Conservation (phyloP, 2,113 vertebrate species). For the Hypomesus transpacificus region DNA sequence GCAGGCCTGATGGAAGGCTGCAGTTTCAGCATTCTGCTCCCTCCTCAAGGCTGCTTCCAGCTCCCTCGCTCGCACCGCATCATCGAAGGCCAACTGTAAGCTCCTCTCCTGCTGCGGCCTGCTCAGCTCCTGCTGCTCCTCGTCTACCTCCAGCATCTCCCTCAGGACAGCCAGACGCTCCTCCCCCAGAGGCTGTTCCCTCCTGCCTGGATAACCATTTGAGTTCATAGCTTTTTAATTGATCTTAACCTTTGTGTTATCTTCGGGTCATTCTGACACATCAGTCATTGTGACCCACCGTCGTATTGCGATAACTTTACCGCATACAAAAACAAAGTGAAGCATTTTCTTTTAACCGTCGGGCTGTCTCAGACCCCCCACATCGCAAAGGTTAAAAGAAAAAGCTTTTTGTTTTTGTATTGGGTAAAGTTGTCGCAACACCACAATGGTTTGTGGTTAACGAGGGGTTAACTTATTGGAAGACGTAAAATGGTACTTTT, state of each 20-base stretch:
- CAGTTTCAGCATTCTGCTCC: not conserved
- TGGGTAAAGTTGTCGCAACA: too few species aligned
- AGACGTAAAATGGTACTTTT: not conserved
- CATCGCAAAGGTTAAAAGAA: too few species aligned
- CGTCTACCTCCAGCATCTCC: not conserved
- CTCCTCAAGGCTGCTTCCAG: not conserved
- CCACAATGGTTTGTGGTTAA: too few species aligned
- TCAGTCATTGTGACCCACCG: too few species aligned
- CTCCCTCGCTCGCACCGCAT: not conserved
- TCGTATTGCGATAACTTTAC: too few species aligned
- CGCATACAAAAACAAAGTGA: too few species aligned
- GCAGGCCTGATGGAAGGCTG: conserved; percentile 2
- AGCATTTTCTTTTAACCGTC: too few species aligned
- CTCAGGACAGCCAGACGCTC: not conserved
- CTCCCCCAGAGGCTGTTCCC: not conserved
- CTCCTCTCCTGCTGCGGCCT: not conserved
- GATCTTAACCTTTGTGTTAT: too few species aligned
- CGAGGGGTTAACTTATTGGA: not conserved
- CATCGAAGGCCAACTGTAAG: not conserved
- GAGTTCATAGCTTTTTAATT: too few species aligned
- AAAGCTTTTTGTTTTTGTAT: too few species aligned
- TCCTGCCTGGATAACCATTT: not conserved
- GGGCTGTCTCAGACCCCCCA: too few species aligned
- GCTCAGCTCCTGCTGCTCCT: not conserved
- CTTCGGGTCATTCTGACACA: too few species aligned